These are phyloP conservation scores for Drosophila pachea DNA, from an alignment of 1,140 invertebrate genomes.

Conservation along the genomic window DNA sequence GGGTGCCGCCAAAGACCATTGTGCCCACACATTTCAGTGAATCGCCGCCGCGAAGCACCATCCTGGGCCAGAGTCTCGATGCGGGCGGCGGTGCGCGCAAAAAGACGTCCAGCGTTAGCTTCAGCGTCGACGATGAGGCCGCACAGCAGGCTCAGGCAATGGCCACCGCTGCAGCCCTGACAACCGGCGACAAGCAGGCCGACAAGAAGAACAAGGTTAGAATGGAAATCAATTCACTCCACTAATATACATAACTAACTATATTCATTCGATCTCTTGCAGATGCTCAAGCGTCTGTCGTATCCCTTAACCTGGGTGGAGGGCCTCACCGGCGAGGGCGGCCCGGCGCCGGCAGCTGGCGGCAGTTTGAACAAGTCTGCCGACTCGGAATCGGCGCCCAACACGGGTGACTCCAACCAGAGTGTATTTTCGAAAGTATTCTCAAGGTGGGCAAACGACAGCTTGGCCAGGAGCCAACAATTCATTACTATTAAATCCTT, in stretches of 20 bases:
- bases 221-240: neutral
- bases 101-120: slow-evolving; percentile 87
- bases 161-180: slow-evolving; percentile 81
- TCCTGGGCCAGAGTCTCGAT: slow-evolving; percentile 66
- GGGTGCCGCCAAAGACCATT: slow-evolving; percentile 89
- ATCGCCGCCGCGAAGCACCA: slow-evolving; percentile 78
- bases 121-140: slow-evolving; percentile 83
- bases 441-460: slow-evolving; percentile 84
- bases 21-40: slow-evolving; percentile 82
- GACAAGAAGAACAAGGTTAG: slow-evolving; percentile 84
- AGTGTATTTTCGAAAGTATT: slow-evolving; percentile 93
- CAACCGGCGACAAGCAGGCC: slow-evolving; percentile 73
- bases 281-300: slow-evolving; percentile 94
- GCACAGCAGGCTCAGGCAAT: slow-evolving; percentile 67
- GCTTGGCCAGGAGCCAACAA: neutral
- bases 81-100: slow-evolving; percentile 80
- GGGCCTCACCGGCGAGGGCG: slow-evolving; percentile 85
- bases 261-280: slow-evolving; percentile 23
- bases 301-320: slow-evolving; percentile 96
- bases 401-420: slow-evolving; percentile 80
- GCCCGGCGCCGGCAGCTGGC: slow-evolving; percentile 71
- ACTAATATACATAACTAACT: neutral
- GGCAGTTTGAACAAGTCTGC: slow-evolving; percentile 72
- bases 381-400: slow-evolving; percentile 77
- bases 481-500: slow-evolving; percentile 30